phyloP scores from a whole-genome alignment of 2,797 vertebrate species.

The Alectoris magna region DNA sequence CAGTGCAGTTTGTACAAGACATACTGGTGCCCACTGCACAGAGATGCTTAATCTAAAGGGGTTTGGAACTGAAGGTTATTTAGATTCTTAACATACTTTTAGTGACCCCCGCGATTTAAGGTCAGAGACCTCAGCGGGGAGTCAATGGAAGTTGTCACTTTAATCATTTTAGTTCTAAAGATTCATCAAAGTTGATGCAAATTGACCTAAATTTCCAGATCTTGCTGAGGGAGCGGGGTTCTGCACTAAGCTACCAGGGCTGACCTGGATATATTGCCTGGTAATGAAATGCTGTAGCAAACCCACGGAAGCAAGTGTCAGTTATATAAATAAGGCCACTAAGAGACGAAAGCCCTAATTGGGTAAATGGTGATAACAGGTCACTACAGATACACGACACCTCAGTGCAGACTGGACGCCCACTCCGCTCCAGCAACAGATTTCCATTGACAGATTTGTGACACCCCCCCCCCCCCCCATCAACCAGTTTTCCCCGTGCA shows the following conservation, averaged over 20 bases:
- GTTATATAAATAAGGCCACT: conserved; percentile 33
- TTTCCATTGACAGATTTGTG: not conserved
- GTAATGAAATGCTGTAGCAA: not conserved
- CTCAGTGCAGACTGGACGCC: not conserved
- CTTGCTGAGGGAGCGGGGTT: conserved; percentile 51
- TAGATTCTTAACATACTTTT: conserved; percentile 49
- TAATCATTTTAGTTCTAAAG: conserved; percentile 33
- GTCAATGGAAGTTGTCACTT: conserved; percentile 31
- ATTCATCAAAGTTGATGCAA: not conserved
- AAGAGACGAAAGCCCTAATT: not conserved
- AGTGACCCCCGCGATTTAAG: conserved; percentile 6
- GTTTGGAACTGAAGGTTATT: not conserved
- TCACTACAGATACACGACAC: not conserved
- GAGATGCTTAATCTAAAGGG: not conserved
- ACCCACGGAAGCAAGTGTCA: not conserved
- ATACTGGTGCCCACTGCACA: not conserved
- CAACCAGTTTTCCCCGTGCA: not conserved
- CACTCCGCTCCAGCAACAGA: not conserved
- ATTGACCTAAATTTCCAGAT: conserved; percentile 50
- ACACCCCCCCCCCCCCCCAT: not conserved
- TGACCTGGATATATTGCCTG: conserved; percentile 49
- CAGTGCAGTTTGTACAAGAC: not conserved
- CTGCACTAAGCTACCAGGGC: not conserved
- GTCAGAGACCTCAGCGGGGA: conserved; percentile 8
- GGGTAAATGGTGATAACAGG: not conserved